These are phyloP conservation scores for Stegodyphus dumicola DNA, from an alignment of 1,140 invertebrate genomes.

Conservation along the genomic window DNA sequence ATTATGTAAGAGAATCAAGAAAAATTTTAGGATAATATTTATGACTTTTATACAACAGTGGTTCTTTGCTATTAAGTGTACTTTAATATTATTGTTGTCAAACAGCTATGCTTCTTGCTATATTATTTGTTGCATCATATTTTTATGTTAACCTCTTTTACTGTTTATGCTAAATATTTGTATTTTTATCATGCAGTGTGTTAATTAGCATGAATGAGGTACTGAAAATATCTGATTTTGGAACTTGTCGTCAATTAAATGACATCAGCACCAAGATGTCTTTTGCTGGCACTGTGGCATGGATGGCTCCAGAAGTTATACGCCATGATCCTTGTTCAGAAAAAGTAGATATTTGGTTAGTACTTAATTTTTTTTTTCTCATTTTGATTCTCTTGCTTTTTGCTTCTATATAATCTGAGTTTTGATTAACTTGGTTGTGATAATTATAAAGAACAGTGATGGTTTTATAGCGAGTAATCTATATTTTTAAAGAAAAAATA, in stretches of 20 bases:
- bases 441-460: no score
- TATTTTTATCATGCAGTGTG: conserved; percentile 54
- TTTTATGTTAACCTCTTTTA: not conserved
- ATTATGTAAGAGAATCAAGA: not conserved
- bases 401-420: no score
- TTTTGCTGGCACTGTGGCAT: conserved; percentile 96
- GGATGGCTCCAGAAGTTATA: conserved; percentile 99
- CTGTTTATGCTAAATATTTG: not conserved
- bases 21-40: no score
- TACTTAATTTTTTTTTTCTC: conserved; percentile 3
- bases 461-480: no score
- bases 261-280: conserved; percentile 97
- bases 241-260: conserved; percentile 94
- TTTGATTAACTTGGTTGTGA: no score
- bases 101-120: not conserved
- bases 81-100: no score
- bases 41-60: no score
- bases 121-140: not conserved
- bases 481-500: no score
- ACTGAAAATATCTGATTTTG: conserved; percentile 98
- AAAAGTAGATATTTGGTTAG: conserved; percentile 94
- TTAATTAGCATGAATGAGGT: conserved; percentile 89
- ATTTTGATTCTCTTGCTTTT: no score
- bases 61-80: no score
- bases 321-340: conserved; percentile 95